Evolutionary conservation across 2,113 vertebrate species (phyloP), one percentile per base, ranked within the genome.

Genomic region (Hippocampus abdominalis): DNA sequence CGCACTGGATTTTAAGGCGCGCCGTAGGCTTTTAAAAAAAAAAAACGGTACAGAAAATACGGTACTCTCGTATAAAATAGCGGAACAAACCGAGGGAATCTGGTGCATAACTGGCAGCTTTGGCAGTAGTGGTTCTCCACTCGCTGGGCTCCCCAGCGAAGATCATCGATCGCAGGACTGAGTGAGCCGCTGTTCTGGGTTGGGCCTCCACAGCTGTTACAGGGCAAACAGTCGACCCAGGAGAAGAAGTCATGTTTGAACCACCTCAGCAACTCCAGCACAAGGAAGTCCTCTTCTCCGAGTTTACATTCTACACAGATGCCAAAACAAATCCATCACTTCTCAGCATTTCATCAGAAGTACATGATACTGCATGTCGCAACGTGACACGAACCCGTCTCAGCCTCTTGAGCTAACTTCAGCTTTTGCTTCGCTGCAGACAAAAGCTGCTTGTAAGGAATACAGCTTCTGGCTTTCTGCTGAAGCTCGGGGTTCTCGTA

Each of bases 241-340:
- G 78, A 90, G 84, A 98, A 98, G 92, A 98, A 99, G 42, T 94
- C 90, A 68, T 87, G 85, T 82, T 99, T 99, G 91, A 98, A 99
- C 97, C 97, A 99, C 27, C 91, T 83, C 63, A 98, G 89, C 69
- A 99, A 88, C 83, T 98, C 96, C 84, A 99, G 81, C 84, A 98
- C 73, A 82, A 98, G 80, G 81, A 98, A 94, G 75, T 98, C 97
- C 12, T 95, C 93, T 48, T 93, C 88, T 70, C 78, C 93, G 66
- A 96, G 65, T 80, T 86, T 90, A 51, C 89, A 89, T 15, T 86
- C 97, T 99, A 40, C 12, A 83, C 32, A 72, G 8, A 56, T 32
- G 57, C 57, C 57, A 60, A 25, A 66, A 21, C 9, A 68, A 44
- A 16, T 64, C 12, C 56, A 29, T 27, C n/a, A 29, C 25, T 59